phyloP scores from a whole-genome alignment of 2,113 vertebrate genomes.

The Arenaria interpres region DNA sequence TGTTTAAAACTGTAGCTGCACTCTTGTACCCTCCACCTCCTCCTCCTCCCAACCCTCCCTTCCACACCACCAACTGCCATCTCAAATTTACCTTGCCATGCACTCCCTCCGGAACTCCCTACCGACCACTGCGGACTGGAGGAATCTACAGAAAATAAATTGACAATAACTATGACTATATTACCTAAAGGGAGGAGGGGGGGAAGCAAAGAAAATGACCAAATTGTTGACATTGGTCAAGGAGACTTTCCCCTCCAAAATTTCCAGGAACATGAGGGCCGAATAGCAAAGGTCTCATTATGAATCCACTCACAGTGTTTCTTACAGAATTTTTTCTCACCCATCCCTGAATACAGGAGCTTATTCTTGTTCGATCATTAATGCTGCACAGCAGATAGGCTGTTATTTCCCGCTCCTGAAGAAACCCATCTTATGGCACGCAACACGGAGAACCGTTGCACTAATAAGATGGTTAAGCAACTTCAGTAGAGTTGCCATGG shows the following conservation, averaged over 20 bases:
- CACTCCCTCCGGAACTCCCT: conserved; percentile 47
- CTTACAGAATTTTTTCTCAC: conserved; percentile 14
- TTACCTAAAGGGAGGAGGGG: conserved; percentile 23
- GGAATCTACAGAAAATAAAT: conserved; percentile 60
- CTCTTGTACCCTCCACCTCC: background rate
- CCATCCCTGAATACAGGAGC: background rate
- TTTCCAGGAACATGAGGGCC: conserved; percentile 46
- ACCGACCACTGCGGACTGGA: conserved; percentile 54
- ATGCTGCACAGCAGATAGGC: background rate
- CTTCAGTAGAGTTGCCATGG: background rate
- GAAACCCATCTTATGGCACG: conserved; percentile 8
- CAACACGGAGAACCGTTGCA: background rate
- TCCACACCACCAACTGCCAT: conserved; percentile 33
- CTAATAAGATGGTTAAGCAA: background rate
- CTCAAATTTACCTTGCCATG: conserved; percentile 73
- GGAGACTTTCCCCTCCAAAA: conserved; percentile 54
- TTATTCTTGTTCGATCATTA: background rate
- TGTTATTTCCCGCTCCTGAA: conserved; percentile 37
- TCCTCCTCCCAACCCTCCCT: background rate
- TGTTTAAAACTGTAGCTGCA: conserved; percentile 62
- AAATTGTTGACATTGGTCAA: conserved; percentile 58
- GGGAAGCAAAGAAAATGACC: conserved; percentile 23
- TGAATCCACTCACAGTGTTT: conserved; percentile 11
- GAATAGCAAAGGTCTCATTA: conserved; percentile 29
- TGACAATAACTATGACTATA: conserved; percentile 49